These are phyloP conservation scores for Adelosebastes latens DNA, from an alignment of 2,797 vertebrate species.

Conservation along the genomic window DNA sequence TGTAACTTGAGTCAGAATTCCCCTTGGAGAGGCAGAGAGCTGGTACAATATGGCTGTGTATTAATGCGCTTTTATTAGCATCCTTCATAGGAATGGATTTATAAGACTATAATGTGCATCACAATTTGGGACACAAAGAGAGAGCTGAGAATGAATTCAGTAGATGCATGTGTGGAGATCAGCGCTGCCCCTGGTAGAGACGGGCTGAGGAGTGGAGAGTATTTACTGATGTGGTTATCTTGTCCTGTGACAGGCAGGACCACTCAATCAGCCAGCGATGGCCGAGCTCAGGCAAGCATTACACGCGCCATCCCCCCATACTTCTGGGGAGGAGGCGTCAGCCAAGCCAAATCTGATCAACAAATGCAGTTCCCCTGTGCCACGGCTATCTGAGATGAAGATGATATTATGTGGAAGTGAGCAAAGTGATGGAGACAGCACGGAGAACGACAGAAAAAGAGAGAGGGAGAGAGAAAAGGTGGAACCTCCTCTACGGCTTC, in stretches of 20 bases:
- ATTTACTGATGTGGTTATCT: conserved; percentile 98
- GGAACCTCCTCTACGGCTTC: conserved; percentile 83
- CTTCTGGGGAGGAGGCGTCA: conserved; percentile 90
- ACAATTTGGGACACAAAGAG: not conserved
- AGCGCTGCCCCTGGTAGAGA: conserved; percentile 74
- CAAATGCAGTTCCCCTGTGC: conserved; percentile 93
- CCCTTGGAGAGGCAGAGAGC: conserved; percentile 39
- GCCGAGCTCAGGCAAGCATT: conserved; percentile 84
- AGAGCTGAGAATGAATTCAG: conserved; percentile 73
- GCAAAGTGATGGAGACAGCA: conserved; percentile 91
- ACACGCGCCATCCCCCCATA: conserved; percentile 84
- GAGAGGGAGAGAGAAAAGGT: conserved; percentile 75
- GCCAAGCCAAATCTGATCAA: conserved; percentile 97
- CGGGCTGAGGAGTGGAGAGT: conserved; percentile 87
- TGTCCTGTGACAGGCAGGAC: conserved; percentile 95
- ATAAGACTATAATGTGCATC: conserved; percentile 2
- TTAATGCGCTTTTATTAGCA: conserved; percentile 26
- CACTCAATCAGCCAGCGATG: conserved; percentile 89
- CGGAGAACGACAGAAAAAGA: conserved; percentile 45
- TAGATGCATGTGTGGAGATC: conserved; percentile 77
- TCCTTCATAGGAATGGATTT: conserved; percentile 11
- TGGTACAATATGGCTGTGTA: conserved; percentile 21
- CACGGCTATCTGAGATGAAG: conserved; percentile 95
- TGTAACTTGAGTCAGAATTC: conserved; percentile 59
- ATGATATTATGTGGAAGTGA: conserved; percentile 95